Conservation (phyloP, 2,113 vertebrate species). For the Scatophagus argus region DNA sequence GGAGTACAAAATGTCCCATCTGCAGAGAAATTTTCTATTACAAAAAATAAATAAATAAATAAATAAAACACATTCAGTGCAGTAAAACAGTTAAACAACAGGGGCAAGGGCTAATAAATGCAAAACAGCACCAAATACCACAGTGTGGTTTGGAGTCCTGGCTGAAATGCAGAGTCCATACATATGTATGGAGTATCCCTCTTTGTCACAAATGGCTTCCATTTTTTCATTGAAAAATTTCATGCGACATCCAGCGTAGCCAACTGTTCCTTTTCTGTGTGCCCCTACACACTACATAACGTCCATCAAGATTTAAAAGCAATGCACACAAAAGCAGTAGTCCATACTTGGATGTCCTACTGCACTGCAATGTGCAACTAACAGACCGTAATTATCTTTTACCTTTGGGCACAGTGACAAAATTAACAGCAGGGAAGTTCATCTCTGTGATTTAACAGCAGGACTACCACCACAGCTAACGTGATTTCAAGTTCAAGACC, state of each 20-base stretch:
- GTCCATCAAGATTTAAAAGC: not conserved
- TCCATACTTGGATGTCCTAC: not conserved
- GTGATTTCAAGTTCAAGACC: not conserved
- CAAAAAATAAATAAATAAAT: not conserved
- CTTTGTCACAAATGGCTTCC: not conserved
- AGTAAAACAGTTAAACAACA: not conserved
- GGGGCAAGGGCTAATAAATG: not conserved
- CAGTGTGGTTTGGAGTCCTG: not conserved
- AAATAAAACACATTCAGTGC: too few relatives aligned
- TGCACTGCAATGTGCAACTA: not conserved
- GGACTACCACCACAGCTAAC: not conserved
- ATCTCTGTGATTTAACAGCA: not conserved
- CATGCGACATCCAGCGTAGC: not conserved
- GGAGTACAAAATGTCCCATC: not conserved
- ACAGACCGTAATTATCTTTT: not conserved
- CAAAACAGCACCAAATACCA: not conserved
- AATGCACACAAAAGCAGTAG: not conserved
- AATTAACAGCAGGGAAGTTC: not conserved
- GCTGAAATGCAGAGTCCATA: not conserved
- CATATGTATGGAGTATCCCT: too few relatives aligned
- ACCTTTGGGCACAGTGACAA: not conserved
- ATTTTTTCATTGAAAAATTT: not conserved
- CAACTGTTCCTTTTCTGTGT: not conserved
- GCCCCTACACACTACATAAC: not conserved
- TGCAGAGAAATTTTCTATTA: not conserved